Conservation (phyloP, 2,113 vertebrate species). For the Anhinga rufa region DNA sequence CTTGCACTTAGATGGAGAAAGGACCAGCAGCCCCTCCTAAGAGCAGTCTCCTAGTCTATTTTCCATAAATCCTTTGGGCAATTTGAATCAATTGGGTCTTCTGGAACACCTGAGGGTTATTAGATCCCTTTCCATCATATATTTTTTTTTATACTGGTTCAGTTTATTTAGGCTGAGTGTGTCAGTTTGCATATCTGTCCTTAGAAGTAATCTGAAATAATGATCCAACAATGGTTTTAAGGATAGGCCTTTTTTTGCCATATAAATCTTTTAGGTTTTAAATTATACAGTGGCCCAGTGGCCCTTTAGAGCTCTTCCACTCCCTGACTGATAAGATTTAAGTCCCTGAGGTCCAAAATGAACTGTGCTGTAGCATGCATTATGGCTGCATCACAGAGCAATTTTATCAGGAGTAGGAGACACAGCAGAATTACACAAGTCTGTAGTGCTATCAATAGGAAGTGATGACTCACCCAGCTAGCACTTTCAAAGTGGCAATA, state of each 20-base stretch:
- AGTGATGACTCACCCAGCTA: slow-evolving; percentile 35
- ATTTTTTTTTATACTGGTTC: neutral
- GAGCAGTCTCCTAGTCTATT: neutral
- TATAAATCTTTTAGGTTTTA: slow-evolving; percentile 35
- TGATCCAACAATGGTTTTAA: slow-evolving; percentile 3
- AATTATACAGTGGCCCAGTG: slow-evolving; percentile 40
- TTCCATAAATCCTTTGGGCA: neutral
- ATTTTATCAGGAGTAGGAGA: slow-evolving; percentile 30
- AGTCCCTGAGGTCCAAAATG: neutral
- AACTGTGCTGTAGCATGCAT: neutral
- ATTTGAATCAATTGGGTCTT: neutral
- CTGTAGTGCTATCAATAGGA: slow-evolving; percentile 27
- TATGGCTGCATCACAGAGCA: neutral
- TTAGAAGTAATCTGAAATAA: slow-evolving; percentile 14
- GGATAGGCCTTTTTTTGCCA: neutral
- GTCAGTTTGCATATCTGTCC: neutral
- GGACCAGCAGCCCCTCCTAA: neutral
- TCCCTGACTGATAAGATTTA: slow-evolving; percentile 26
- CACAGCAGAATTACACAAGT: neutral
- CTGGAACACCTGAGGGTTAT: neutral
- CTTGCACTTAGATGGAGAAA: neutral
- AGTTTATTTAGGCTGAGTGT: neutral
- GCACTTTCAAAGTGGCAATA: slow-evolving; percentile 23
- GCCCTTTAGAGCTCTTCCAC: slow-evolving; percentile 21
- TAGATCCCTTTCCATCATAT: neutral